These are phyloP conservation scores for Apoda limacodes DNA, from an alignment of 2,888 invertebrate genomes.

Conservation along the genomic window DNA sequence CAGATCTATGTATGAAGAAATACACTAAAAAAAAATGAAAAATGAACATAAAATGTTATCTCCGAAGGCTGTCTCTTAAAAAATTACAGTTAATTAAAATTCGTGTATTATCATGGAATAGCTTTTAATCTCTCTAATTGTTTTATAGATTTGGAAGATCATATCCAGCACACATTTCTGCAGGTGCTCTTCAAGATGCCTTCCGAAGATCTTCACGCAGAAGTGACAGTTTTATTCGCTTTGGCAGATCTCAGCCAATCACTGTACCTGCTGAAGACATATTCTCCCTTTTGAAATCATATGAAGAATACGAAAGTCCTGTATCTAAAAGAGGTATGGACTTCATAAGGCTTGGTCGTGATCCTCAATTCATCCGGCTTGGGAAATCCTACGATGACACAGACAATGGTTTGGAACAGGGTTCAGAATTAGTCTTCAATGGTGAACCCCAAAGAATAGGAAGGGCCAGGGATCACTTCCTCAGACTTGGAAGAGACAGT, in stretches of 20 bases:
- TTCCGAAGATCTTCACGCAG: conserved; percentile 40
- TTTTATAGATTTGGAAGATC: conserved; percentile 51
- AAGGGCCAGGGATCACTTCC: conserved; percentile 54
- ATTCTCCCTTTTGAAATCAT: conserved; percentile 40
- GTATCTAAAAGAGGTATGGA: conserved; percentile 36
- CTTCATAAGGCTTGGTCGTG: conserved; percentile 45
- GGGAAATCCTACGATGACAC: conserved; percentile 49
- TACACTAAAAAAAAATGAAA: no score
- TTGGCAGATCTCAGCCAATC: conserved; percentile 50
- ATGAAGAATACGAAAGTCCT: conserved; percentile 47
- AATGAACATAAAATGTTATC: no score
- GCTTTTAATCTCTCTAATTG: no score
- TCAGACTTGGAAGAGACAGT: conserved; percentile 53
- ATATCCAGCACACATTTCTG: conserved; percentile 49
- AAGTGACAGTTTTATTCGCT: conserved; percentile 53
- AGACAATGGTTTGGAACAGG: conserved; percentile 31
- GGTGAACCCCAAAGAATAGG: conserved; percentile 49
- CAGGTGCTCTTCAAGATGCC: conserved; percentile 47
- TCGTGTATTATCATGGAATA: not conserved
- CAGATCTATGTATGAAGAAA: no score
- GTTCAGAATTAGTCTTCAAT: conserved; percentile 32
- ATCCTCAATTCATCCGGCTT: conserved; percentile 60
- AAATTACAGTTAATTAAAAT: no score
- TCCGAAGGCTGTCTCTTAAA: no score
- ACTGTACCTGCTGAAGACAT: conserved; percentile 48